Base-by-base conservation (phyloP, 2,113 vertebrate genomes). In the Cichladusa arquata region DNA sequence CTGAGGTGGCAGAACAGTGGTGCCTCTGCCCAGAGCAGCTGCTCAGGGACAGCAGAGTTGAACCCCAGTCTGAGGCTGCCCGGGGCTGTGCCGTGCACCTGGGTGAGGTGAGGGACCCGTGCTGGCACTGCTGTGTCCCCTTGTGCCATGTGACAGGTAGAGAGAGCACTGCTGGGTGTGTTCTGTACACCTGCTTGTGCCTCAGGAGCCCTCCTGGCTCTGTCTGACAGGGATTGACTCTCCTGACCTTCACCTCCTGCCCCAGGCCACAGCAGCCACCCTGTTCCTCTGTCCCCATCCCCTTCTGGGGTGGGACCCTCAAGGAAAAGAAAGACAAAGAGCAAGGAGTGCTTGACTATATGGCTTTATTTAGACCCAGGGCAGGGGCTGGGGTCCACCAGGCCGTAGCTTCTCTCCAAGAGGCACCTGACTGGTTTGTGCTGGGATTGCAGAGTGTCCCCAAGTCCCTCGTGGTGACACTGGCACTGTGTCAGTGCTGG, bases 171-270 rank as follows among this genome's bases (percentile, higher is more conserved):
- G 44, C 7, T 11, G 38, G 14, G 1, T 40, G 45, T 25, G 11
- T 26, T 77, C 34, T 42, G 33, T 24, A 2, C 12, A 2, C 5
- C 57, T 73, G 47, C 44, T 54, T 1, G 0, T 12, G 2, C 20
- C 38, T 22, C 0, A 0, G 28, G 84, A 58, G 26, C 48, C 12
- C 44, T 9, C 8, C 20, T 18, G 1, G 0, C 14, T 56, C n/a
- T 44, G 42, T 28, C 66, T 57, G 56, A 14, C 19, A 11, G 36
- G 8, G 3, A 3, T 9, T 22, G 25, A 17, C 10, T 24, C 12
- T 19, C 33, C 34, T 31, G 23, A 6, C 9, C 2, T 12, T 36
- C 29, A 16, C 25, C 36, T 44, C 5, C 14, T 36, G 34, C 18
- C 65, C 42, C 13, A 18, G 28, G 22, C 38, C 66, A 8, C 31